Evolutionary conservation across 2,888 invertebrate species (phyloP), one percentile per base, ranked within the genome.

Genomic region (Melanophora roralis): DNA sequence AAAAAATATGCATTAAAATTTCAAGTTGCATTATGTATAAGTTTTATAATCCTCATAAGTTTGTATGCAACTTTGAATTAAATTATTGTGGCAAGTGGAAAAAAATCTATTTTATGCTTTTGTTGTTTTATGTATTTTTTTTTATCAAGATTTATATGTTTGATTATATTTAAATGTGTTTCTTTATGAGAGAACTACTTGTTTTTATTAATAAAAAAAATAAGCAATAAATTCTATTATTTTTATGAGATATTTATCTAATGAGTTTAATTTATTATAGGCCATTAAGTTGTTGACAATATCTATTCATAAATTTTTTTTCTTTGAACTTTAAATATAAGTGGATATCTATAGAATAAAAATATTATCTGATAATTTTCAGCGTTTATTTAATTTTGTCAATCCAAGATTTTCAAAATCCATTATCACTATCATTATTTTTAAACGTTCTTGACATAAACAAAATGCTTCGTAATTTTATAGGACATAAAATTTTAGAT

Each of bases 261-360:
- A 57, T 57, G 69, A 74, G 69, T 51, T 12, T 27, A 64, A 72
- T 49, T 65, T 60, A 72, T 72, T 49, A 67, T 76, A 68, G 62
- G 51, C 76, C 72, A 72, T 80, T n/a, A 76, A 80, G 64, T 72
- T 51, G 71, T 62, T 51, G 57, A 34, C 49, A 49, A 38, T 59
- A 68, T 38, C 23, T 45, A 32, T 27, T 51, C 59, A 45, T 23
- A 23, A 23, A 32, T 45, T 55, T 73, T 27, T 73, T 74, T 69
- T 74, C 45, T 59, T 7, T 69, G 69, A 36, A 36, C 36, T 64
- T 8, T 43, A n/a, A n/a, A n/a, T n/a, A n/a, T n/a, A n/a, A n/a
- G n/a, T n/a, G n/a, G n/a, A n/a, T n/a, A n/a, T n/a, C n/a, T n/a
- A n/a, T n/a, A n/a, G n/a, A n/a, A n/a, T n/a, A n/a, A n/a, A n/a